These are phyloP conservation scores for Dinothrombium tinctorium DNA, from an alignment of 1,140 invertebrate genomes.

Conservation along the genomic window DNA sequence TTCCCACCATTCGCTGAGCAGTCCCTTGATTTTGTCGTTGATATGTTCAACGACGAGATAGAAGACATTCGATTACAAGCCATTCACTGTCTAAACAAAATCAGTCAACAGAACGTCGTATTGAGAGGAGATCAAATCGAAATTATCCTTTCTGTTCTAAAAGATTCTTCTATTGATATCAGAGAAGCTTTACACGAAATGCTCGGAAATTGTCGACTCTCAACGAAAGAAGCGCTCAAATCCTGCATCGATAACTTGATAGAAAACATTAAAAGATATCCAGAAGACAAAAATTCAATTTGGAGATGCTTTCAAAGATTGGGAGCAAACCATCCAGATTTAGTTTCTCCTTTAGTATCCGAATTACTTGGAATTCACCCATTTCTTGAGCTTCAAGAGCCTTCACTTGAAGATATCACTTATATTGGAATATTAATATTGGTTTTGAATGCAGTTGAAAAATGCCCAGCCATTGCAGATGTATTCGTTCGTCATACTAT, in stretches of 20 bases:
- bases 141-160: slow-evolving; percentile 70
- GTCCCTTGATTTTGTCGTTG: slow-evolving; percentile 81
- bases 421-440: slow-evolving; percentile 78
- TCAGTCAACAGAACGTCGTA: slow-evolving; percentile 52
- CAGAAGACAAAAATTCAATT: slow-evolving; percentile 71
- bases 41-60: slow-evolving; percentile 99
- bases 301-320: slow-evolving; percentile 72
- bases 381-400: slow-evolving; percentile 84
- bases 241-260: slow-evolving; percentile 72
- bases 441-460: slow-evolving; percentile 75
- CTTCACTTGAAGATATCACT: slow-evolving; percentile 79
- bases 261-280: slow-evolving; percentile 80
- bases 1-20: slow-evolving; percentile 61
- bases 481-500: slow-evolving; percentile 73
- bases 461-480: slow-evolving; percentile 67
- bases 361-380: slow-evolving; percentile 77
- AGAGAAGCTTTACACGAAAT: slow-evolving; percentile 77
- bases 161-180: slow-evolving; percentile 80
- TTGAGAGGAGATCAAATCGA: slow-evolving; percentile 85
- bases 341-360: slow-evolving; percentile 64
- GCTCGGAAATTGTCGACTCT: slow-evolving; percentile 59
- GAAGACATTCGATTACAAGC: slow-evolving; percentile 81
- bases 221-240: slow-evolving; percentile 69
- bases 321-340: slow-evolving; percentile 60
- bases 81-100: slow-evolving; percentile 69